phyloP scores from a whole-genome alignment of 2,888 invertebrate genomes.

The Stenurella melanura region DNA sequence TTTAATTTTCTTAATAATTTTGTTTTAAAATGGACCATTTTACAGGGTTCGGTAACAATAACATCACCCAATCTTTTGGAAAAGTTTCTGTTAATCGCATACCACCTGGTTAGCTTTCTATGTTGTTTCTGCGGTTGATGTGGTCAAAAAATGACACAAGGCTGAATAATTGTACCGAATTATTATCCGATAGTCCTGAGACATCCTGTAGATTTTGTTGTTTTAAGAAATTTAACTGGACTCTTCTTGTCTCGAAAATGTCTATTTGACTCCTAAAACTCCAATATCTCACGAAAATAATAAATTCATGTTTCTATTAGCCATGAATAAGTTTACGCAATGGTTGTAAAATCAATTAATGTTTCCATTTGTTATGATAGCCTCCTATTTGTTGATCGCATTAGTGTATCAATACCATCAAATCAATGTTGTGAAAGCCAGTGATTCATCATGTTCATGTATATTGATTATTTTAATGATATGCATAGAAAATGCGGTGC shows the following conservation, averaged over 20 bases:
- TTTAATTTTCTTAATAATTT: too few relatives aligned
- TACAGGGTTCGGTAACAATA: too few relatives aligned
- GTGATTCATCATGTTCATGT: constrained; percentile 54
- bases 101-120: too few relatives aligned
- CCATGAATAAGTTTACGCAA: background rate
- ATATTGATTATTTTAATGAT: constrained; percentile 55
- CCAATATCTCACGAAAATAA: background rate
- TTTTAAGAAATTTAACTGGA: background rate
- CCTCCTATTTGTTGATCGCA: constrained; percentile 19
- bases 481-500: constrained; percentile 55
- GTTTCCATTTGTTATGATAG: constrained; percentile 2
- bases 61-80: too few relatives aligned
- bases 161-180: too few relatives aligned
- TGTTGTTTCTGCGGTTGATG: too few relatives aligned
- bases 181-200: too few relatives aligned
- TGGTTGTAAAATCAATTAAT: background rate
- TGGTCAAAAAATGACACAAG: too few relatives aligned
- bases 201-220: too few relatives aligned
- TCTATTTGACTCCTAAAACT: background rate
- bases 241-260: background rate
- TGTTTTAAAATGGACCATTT: too few relatives aligned
- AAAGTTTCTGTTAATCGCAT: too few relatives aligned
- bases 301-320: background rate
- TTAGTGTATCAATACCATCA: constrained; percentile 28
- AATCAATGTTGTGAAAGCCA: constrained; percentile 27